These are phyloP conservation scores for Drosophila quadrilineata DNA, from an alignment of 1,140 invertebrate species.

Conservation along the genomic window DNA sequence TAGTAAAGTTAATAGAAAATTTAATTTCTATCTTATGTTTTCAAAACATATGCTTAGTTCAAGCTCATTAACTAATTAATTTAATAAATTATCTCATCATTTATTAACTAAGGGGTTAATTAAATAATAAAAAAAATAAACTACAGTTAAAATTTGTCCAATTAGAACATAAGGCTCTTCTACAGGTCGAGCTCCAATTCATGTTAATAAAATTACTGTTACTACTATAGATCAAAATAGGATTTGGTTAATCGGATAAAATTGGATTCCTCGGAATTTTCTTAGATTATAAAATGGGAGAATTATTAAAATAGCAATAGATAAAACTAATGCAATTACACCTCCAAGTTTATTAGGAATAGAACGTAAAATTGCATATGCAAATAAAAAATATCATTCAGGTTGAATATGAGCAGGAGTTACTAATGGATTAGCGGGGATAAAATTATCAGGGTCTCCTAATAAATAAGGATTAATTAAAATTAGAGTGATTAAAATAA, in stretches of 20 bases:
- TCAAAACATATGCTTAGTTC: slow-evolving; percentile 83
- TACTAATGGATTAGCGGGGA: slow-evolving; percentile 84
- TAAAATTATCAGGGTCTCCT: slow-evolving; percentile 87
- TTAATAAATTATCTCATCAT: slow-evolving; percentile 10
- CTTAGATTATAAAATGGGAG: no score
- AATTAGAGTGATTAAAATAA: slow-evolving; percentile 81
- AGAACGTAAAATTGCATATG: slow-evolving; percentile 87
- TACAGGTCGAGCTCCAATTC: slow-evolving; percentile 85
- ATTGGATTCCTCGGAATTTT: slow-evolving; percentile 82
- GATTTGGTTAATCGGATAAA: slow-evolving; percentile 84
- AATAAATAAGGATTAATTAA: slow-evolving; percentile 83
- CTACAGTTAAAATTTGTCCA: slow-evolving; percentile 31
- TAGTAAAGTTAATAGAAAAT: slow-evolving; percentile 83
- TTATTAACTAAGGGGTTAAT: background rate
- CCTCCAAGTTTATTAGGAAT: slow-evolving; percentile 89
- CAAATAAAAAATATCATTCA: slow-evolving; percentile 90
- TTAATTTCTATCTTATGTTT: slow-evolving; percentile 84
- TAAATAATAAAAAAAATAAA: slow-evolving; percentile 11
- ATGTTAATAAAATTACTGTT: slow-evolving; percentile 84
- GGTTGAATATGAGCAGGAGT: slow-evolving; percentile 88
- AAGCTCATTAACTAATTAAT: no score
- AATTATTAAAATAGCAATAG: slow-evolving; percentile 85
- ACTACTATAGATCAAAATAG: slow-evolving; percentile 83
- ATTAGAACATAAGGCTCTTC: slow-evolving; percentile 84
- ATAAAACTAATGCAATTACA: slow-evolving; percentile 84